Evolutionary conservation across 1,140 invertebrate species (phyloP).

Genomic region (Caenorhabditis latens): DNA sequence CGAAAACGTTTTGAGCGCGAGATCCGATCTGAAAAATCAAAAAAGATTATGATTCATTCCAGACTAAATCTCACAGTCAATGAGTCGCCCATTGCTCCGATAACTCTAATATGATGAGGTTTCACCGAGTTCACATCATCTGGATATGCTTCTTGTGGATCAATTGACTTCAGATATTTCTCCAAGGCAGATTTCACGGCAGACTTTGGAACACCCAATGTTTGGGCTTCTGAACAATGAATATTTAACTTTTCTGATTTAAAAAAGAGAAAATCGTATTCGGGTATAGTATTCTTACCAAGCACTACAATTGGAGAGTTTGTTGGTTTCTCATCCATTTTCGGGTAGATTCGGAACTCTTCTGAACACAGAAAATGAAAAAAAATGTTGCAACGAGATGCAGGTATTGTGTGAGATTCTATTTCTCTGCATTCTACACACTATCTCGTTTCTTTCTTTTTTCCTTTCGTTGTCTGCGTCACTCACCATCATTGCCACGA

Average conservation of each 20-base stretch:
- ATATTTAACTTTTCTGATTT: neutral
- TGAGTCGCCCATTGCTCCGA: slow-evolving; percentile 55
- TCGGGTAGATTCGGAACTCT: neutral
- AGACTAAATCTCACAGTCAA: slow-evolving; percentile 31
- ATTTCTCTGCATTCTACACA: neutral
- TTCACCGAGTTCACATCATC: slow-evolving; percentile 46
- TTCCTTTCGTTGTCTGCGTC: neutral
- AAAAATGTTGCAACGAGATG: neutral
- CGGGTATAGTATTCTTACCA: neutral
- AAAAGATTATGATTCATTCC: neutral
- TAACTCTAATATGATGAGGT: slow-evolving; percentile 50
- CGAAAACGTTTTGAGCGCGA: slow-evolving; percentile 20
- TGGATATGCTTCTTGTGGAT: slow-evolving; percentile 11
- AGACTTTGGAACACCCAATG: slow-evolving; percentile 4
- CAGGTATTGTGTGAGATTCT: neutral
- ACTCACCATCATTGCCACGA: slow-evolving; percentile 1
- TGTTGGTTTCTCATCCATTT: neutral
- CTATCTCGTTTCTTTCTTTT: neutral
- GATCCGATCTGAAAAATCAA: slow-evolving; percentile 25
- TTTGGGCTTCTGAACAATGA: slow-evolving; percentile 33
- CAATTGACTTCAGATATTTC: slow-evolving; percentile 40
- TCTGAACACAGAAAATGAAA: neutral
- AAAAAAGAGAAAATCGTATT: neutral
- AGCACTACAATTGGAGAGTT: neutral
- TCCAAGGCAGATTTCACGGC: neutral